Evolutionary conservation across 2,113 vertebrate genomes (phyloP), one percentile per base, ranked within the genome.

Genomic region (Helogale parvula): DNA sequence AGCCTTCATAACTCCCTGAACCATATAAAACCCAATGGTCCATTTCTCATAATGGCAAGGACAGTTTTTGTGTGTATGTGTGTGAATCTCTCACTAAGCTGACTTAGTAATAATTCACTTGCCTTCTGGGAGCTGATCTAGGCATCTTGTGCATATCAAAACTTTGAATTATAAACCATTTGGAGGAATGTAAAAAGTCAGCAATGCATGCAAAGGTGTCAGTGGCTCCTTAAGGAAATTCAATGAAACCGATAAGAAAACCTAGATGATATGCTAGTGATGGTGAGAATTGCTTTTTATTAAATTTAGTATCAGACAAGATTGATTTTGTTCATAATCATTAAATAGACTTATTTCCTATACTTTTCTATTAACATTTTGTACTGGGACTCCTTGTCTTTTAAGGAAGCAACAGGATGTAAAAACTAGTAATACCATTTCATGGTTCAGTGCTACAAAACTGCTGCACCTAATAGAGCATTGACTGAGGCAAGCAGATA

Each of bases 391-490:
- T 29, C 6, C 50, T 86, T 86, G 71, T 60, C 29, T 38, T 94
- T 89, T 96, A 72, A 60, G 57, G 25, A 91, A 66, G 72, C 52
- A 63, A 69, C 3, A 41, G n/a, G 29, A 92, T 93, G 13, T 45
- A 74, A 82, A 95, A 80, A 25, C 13, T 77, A 54, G 82, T 41
- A 74, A 77, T 29, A 77, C 5, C 25, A 90, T 93, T 97, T 97
- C 89, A 93, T 77, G 79, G 86, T 27, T 96, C 74, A 93, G 38
- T 69, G 54, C 66, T 76, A n/a, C 31, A 71, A 82, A 92, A 65
- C 50, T 63, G 86, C 50, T 90, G 7, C n/a, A 65, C 76, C 50
- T 97, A 93, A 96, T n/a, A 85, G 93, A 92, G 19, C 94, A 96
- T 86, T 96, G 97, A 95, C 33, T 90, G 77, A 38, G 10, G 63